Evolutionary conservation across 2,888 invertebrate genomes (phyloP).

Genomic region (Netelia virgata): DNA sequence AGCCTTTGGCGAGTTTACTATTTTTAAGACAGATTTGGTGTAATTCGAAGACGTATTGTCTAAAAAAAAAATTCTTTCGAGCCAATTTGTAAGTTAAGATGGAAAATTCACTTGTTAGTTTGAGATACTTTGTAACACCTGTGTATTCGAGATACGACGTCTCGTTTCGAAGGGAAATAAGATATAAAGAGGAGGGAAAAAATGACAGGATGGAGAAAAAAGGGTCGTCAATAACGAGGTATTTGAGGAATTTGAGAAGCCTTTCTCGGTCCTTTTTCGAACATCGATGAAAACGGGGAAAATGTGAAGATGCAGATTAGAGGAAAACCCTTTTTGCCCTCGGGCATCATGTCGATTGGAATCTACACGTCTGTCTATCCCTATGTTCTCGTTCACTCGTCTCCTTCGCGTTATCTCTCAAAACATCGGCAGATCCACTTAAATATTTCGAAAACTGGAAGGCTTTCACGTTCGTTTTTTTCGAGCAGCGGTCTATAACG

Average conservation of each 20-base stretch:
- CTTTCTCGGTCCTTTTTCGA: conserved; percentile 60
- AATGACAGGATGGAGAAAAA: conserved; percentile 17
- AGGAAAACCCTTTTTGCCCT: conserved; percentile 74
- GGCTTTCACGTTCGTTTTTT: conserved; percentile 50
- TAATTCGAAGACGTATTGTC: no score
- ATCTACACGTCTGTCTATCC: conserved; percentile 57
- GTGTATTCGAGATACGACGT: not conserved
- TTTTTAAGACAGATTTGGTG: no score
- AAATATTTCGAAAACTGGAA: conserved; percentile 80
- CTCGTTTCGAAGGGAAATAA: not conserved
- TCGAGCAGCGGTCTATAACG: conserved; percentile 3
- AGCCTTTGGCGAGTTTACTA: no score
- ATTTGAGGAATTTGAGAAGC: conserved; percentile 65
- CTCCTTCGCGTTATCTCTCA: conserved; percentile 75
- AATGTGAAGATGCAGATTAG: conserved; percentile 71
- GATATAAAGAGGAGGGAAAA: not conserved
- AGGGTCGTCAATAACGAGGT: conserved; percentile 42
- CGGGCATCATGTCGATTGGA: conserved; percentile 59
- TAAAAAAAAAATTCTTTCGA: not conserved
- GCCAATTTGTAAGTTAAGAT: conserved; percentile 4
- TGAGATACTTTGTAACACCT: not conserved
- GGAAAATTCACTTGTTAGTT: not conserved
- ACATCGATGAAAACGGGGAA: conserved; percentile 37
- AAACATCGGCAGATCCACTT: conserved; percentile 81
- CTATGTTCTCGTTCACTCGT: not conserved